Base-by-base conservation (phyloP, 2,113 vertebrate genomes). In the Bagarius yarrelli region DNA sequence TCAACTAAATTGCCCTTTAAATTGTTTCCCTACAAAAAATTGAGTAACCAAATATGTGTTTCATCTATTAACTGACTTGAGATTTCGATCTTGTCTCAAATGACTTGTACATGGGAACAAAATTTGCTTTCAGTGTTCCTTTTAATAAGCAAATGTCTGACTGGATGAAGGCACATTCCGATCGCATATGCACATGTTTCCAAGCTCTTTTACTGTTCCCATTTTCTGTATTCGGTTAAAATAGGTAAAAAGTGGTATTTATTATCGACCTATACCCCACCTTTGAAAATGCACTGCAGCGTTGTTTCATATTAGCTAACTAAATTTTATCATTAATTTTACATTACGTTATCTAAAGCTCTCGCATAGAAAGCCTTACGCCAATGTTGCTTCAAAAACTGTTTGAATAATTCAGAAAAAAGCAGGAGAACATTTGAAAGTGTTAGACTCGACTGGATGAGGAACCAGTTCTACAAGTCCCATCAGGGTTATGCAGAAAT, bases 291-390 rank as follows among this genome's bases (percentile, higher is more conserved):
- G 70, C 87, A 83, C 72, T 82, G 84, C 88, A 86, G 84, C 81
- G 64, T 83, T 89, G 90, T 93, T 93, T 93, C 92, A 92, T 92
- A 92, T 90, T 86, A 89, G 86, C 86, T 89, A 82, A 88, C 89
- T 86, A 87, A 92, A 92, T 93, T 93, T 92, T 91, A 94, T 93
- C 92, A 92, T 92, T 90, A 88, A 87, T 88, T 92, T 93, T 91
- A 89, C 91, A 91, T 92, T 88, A 89, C 88, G 89, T 91, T 92
- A 91, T 88, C 80, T 88, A 88, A 87, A 83, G 88, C 52, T 84
- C 88, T 87, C 89, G 87, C 86, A 87, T 84, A 84, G 72, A 64
- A 73, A 76, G 76, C 79, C 81, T 87, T 88, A 85, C 52, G 88
- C 52, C 70, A 55, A 84, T 88, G 87, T 88, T 89, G 85, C 89